Evolutionary conservation across 2,113 vertebrate species (phyloP).

Genomic region (Plecturocebus donacophilus): DNA sequence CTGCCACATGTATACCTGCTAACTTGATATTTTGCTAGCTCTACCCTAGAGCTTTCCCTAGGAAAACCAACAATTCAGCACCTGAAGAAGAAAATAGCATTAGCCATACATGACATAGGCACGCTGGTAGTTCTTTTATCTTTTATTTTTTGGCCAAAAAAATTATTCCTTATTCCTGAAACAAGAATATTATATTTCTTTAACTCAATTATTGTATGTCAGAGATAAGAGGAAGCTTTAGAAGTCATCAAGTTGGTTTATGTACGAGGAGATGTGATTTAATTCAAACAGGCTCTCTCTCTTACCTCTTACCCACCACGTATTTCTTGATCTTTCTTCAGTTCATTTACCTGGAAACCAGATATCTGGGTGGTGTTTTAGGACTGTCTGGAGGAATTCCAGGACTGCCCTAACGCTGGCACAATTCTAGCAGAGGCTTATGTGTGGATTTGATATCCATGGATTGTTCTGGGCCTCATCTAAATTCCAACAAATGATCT

Average conservation of each 20-base stretch:
- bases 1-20: fast-evolving
- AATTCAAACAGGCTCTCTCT: background rate
- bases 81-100: background rate
- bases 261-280: background rate
- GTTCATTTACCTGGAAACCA: background rate
- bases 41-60: background rate
- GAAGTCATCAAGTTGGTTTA: slow-evolving; percentile 14
- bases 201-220: background rate
- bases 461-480: background rate
- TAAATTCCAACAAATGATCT: background rate
- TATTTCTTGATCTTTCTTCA: background rate
- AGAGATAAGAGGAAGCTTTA: background rate
- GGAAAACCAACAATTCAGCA: background rate
- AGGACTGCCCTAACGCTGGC: background rate
- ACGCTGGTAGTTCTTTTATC: background rate
- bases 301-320: background rate
- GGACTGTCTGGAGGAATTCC: background rate
- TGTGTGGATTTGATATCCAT: background rate
- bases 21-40: background rate
- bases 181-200: background rate
- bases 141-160: background rate
- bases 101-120: background rate
- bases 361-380: no score
- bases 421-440: background rate
- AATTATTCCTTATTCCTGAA: background rate